Conservation (phyloP, 2,888 invertebrate species). For the Furcula furcula region DNA sequence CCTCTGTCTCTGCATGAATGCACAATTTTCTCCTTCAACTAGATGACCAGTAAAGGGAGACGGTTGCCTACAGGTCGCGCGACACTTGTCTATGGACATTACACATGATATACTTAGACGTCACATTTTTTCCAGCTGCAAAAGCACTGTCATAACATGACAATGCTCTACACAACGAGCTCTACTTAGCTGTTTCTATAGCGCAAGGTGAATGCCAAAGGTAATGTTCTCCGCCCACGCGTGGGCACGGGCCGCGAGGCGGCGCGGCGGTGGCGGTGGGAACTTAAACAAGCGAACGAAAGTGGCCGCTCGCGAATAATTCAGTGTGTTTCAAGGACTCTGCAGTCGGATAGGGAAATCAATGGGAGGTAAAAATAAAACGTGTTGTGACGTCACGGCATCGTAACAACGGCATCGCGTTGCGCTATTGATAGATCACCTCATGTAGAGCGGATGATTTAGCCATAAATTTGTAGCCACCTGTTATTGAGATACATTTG, state of each 20-base stretch:
- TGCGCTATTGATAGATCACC: neutral
- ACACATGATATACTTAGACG: too few species aligned
- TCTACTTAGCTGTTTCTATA: neutral
- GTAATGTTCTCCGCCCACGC: constrained; percentile 11
- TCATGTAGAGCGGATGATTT: neutral
- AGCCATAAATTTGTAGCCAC: neutral
- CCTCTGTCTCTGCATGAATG: too few species aligned
- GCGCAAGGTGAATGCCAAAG: constrained; percentile 18
- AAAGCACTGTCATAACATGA: too few species aligned
- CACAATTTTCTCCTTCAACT: too few species aligned
- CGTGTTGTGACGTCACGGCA: neutral
- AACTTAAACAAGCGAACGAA: neutral
- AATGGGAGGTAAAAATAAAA: constrained; percentile 22
- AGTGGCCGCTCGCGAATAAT: constrained; percentile 20
- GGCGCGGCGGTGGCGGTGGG: constrained; percentile 3
- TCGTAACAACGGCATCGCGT: neutral
- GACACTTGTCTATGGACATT: too few species aligned
- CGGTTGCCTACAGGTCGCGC: too few species aligned
- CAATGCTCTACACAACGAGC: too few species aligned
- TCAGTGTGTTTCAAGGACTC: constrained; percentile 24
- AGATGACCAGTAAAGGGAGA: too few species aligned
- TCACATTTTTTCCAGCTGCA: too few species aligned
- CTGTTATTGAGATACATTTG: too few species aligned
- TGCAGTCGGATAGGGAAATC: constrained; percentile 12
- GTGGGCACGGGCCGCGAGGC: constrained; percentile 1